Conservation (phyloP, 2,888 invertebrate species). For the Trichogramma dendrolimi region DNA sequence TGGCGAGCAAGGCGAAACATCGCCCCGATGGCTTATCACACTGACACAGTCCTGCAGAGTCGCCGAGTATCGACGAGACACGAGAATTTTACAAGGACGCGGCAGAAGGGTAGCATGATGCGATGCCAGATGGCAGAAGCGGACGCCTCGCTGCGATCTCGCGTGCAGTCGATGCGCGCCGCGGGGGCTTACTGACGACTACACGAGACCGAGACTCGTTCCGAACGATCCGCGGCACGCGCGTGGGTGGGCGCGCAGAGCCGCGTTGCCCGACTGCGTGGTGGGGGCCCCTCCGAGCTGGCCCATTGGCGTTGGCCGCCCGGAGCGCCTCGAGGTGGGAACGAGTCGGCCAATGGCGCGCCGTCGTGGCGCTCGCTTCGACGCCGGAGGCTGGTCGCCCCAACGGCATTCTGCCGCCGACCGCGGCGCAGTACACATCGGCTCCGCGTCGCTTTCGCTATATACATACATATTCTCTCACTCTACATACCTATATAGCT, state of each 20-base stretch:
- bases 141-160: too few species aligned
- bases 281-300: background rate
- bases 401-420: conserved; percentile 22
- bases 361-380: conserved; percentile 7
- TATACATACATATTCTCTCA: too few species aligned
- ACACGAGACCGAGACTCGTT: too few species aligned
- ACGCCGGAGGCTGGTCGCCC: conserved; percentile 1
- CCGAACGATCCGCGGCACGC: too few species aligned
- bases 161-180: too few species aligned
- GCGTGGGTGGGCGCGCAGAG: background rate
- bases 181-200: too few species aligned
- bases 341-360: conserved; percentile 38
- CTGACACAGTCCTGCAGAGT: background rate
- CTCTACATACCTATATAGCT: too few species aligned
- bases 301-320: background rate
- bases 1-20: too few species aligned
- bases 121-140: conserved; percentile 12
- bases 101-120: background rate
- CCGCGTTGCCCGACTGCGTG: background rate
- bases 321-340: conserved; percentile 32
- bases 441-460: background rate
- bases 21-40: background rate
- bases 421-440: conserved; percentile 18
- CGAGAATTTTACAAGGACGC: background rate
- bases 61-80: conserved; percentile 1